Conservation (phyloP, 2,888 invertebrate species). For the Standfussiana lucernea region DNA sequence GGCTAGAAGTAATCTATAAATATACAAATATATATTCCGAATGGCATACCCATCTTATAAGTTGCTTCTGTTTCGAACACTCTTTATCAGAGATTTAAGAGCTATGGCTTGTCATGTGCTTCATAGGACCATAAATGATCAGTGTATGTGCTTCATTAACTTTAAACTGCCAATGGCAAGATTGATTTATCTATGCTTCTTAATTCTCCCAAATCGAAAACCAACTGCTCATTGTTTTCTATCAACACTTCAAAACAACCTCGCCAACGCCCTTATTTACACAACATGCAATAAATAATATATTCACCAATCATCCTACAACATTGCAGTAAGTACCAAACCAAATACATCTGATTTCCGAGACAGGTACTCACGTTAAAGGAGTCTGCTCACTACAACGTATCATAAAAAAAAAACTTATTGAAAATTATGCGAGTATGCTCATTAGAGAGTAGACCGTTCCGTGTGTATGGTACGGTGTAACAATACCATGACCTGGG, state of each 20-base stretch:
- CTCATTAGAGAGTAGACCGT: background rate
- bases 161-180: background rate
- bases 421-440: background rate
- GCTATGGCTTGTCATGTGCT: background rate
- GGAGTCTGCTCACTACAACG: background rate
- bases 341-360: conserved; percentile 45
- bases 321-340: conserved; percentile 1
- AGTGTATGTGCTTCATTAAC: background rate
- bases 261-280: conserved; percentile 1
- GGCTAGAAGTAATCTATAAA: too few species aligned
- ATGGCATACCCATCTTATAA: background rate
- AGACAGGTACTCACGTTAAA: background rate
- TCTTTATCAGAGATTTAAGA: background rate
- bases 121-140: background rate
- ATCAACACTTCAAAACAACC: background rate
- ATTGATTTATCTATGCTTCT: background rate
- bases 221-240: conserved; percentile 2
- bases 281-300: conserved; percentile 42
- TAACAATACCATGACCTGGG: too few species aligned
- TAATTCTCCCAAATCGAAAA: conserved; percentile 15
- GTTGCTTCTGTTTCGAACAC: background rate
- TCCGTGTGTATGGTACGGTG: background rate
- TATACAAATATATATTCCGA: too few species aligned
- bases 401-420: background rate
- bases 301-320: conserved; percentile 31